phyloP scores from a whole-genome alignment of 2,113 vertebrate species.

The Lepus europaeus region DNA sequence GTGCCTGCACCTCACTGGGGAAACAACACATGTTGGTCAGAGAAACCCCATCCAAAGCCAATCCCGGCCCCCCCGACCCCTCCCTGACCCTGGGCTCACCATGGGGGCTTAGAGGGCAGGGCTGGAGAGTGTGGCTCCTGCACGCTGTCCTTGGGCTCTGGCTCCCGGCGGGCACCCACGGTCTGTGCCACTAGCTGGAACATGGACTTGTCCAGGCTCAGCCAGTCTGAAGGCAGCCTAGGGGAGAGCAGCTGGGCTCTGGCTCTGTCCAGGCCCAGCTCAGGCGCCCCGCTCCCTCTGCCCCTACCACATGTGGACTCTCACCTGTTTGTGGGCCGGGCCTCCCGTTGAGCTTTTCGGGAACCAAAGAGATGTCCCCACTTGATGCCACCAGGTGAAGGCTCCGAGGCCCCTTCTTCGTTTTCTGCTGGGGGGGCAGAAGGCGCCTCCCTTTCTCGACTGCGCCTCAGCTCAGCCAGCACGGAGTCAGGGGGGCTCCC shows the following conservation, averaged over 20 bases:
- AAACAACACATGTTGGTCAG: slow-evolving; percentile 62
- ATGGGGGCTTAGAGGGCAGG: slow-evolving; percentile 72
- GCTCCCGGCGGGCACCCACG: slow-evolving; percentile 89
- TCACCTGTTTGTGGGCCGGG: slow-evolving; percentile 90
- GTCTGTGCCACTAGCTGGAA: slow-evolving; percentile 94
- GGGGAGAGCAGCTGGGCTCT: not conserved
- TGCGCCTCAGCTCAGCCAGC: slow-evolving; percentile 90
- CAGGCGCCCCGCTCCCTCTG: not conserved
- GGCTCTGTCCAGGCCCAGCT: not conserved
- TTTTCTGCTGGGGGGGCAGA: slow-evolving; percentile 16
- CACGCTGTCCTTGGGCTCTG: slow-evolving; percentile 82
- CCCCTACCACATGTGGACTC: not conserved
- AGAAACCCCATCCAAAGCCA: not conserved
- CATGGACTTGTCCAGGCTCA: slow-evolving; percentile 93
- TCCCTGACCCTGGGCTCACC: slow-evolving; percentile 79
- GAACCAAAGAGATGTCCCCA: slow-evolving; percentile 89
- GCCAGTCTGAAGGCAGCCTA: slow-evolving; percentile 96
- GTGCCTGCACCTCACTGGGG: slow-evolving; percentile 92
- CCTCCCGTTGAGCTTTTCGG: slow-evolving; percentile 86
- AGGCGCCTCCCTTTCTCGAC: slow-evolving; percentile 85
- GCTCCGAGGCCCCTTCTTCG: slow-evolving; percentile 42
- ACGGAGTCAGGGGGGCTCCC: slow-evolving; percentile 96
- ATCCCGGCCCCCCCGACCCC: fast-evolving
- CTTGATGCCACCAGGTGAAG: slow-evolving; percentile 80
- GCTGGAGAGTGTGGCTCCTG: not conserved